These are phyloP conservation scores for Centropyge bicolor DNA, from an alignment of 2,797 vertebrate genomes.

Conservation along the genomic window DNA sequence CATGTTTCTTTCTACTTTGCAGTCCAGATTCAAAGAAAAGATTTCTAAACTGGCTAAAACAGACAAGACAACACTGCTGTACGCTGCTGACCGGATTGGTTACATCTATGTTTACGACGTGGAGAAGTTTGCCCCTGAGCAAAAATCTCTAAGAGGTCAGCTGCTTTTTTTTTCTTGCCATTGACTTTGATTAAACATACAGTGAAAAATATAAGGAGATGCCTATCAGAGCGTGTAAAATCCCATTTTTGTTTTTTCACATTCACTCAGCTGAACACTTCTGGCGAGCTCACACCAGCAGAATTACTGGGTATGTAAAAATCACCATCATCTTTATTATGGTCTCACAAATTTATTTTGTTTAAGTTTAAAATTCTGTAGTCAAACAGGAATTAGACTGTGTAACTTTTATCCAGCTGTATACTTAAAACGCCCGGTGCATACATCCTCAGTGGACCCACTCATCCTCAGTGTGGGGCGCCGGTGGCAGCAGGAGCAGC, in stretches of 20 bases:
- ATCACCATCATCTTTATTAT: background rate
- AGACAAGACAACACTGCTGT: constrained; percentile 60
- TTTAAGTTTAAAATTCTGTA: constrained; percentile 3
- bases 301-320: constrained; percentile 75
- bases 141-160: constrained; percentile 65
- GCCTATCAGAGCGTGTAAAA: constrained; percentile 7
- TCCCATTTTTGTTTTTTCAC: constrained; percentile 19
- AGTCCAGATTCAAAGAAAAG: constrained; percentile 78
- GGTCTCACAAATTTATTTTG: background rate
- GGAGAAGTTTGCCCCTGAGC: constrained; percentile 64
- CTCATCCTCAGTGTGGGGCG: constrained; percentile 30
- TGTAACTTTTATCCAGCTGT: constrained; percentile 24
- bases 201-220: background rate
- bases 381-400: background rate
- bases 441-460: constrained; percentile 28
- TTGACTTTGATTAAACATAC: constrained; percentile 1
- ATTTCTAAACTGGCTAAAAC: constrained; percentile 79
- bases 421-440: constrained; percentile 18
- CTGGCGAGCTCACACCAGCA: constrained; percentile 82
- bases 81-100: constrained; percentile 75
- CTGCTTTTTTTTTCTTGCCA: background rate
- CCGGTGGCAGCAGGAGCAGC: constrained; percentile 20
- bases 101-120: constrained; percentile 76
- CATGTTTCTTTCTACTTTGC: constrained; percentile 23
- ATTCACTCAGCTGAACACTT: constrained; percentile 71